These are phyloP conservation scores for Sylvia atricapilla DNA, from an alignment of 2,113 vertebrate species.

Conservation along the genomic window DNA sequence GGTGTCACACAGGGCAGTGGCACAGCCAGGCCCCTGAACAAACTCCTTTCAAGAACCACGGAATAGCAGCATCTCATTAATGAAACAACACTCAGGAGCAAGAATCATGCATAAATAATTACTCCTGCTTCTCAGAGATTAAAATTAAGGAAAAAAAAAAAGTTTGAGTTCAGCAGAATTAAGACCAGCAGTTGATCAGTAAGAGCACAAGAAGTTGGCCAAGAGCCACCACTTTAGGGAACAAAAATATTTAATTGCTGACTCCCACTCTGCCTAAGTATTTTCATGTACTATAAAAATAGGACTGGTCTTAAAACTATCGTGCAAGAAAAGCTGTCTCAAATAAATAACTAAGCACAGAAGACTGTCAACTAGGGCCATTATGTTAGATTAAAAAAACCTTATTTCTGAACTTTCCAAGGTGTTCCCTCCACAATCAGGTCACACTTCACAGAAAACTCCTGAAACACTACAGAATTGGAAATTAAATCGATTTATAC, in stretches of 20 bases:
- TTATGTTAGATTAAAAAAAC: not conserved
- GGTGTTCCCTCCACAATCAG: not conserved
- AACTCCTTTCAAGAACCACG: not conserved
- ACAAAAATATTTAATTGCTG: slow-evolving; percentile 12
- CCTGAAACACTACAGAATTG: not conserved
- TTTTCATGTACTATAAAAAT: slow-evolving; percentile 1
- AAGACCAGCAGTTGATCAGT: slow-evolving; percentile 12
- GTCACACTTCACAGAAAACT: not conserved
- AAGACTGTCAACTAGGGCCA: not conserved
- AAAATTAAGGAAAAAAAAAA: not conserved
- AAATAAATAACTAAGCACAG: not conserved
- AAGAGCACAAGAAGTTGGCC: not conserved
- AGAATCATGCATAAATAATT: not conserved
- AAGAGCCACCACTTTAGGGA: not conserved
- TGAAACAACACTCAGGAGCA: not conserved
- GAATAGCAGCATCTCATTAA: not conserved
- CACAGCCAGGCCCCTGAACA: not conserved
- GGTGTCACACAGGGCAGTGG: not conserved
- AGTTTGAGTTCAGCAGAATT: not conserved
- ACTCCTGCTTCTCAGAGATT: not conserved
- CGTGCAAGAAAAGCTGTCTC: not conserved
- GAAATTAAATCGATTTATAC: not conserved
- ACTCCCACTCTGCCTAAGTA: not conserved
- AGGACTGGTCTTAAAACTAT: not conserved
- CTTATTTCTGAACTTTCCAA: not conserved